phyloP scores from a whole-genome alignment of 2,888 invertebrate species.

The Pterostichus madidus region DNA sequence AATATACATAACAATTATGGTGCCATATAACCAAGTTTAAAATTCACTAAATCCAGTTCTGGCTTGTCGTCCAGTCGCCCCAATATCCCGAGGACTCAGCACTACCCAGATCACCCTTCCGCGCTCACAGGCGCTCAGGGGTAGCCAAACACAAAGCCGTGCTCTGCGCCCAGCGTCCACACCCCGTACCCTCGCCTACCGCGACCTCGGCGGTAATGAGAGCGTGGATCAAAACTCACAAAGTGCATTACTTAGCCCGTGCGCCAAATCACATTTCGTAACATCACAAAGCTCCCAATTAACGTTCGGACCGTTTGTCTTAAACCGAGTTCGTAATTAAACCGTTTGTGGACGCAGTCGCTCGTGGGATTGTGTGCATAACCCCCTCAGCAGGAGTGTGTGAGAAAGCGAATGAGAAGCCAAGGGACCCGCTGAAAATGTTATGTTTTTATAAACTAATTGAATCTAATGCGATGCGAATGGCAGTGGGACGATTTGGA shows the following conservation, averaged over 20 bases:
- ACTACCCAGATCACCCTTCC: background rate
- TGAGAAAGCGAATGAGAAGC: background rate
- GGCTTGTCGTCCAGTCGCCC: background rate
- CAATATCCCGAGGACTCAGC: constrained; percentile 14
- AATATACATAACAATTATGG: too few species aligned
- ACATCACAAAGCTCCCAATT: constrained; percentile 65
- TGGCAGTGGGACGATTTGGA: background rate
- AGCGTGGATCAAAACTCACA: constrained; percentile 54
- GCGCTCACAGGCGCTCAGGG: background rate
- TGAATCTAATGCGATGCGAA: constrained; percentile 29
- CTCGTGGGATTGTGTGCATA: constrained; percentile 46
- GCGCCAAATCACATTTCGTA: constrained; percentile 63
- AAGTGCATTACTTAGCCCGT: constrained; percentile 40
- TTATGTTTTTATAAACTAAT: constrained; percentile 55
- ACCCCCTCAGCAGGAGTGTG: constrained; percentile 14
- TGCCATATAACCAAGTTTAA: background rate
- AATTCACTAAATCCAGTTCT: constrained; percentile 20
- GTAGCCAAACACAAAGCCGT: constrained; percentile 4
- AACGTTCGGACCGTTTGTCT: constrained; percentile 65
- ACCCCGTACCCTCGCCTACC: background rate
- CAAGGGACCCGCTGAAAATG: background rate
- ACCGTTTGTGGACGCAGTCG: constrained; percentile 59
- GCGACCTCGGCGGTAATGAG: constrained; percentile 26
- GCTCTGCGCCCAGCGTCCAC: background rate
- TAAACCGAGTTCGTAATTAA: constrained; percentile 61